These are phyloP conservation scores for Calyptommatus sinebrachiatus DNA, from an alignment of 2,113 vertebrate genomes.

Conservation along the genomic window DNA sequence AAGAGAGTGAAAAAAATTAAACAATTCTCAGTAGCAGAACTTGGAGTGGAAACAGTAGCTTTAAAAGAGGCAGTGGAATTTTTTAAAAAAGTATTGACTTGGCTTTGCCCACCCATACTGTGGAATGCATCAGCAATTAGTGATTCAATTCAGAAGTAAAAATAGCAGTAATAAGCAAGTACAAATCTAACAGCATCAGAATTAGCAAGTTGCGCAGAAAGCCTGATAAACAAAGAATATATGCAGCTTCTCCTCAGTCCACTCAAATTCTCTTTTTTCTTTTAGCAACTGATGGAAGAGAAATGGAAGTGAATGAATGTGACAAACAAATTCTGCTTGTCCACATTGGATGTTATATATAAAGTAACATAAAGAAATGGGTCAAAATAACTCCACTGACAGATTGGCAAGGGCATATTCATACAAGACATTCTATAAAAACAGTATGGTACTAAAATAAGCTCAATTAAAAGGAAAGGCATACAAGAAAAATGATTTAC, in stretches of 20 bases:
- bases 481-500: slow-evolving; percentile 18
- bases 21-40: slow-evolving; percentile 14
- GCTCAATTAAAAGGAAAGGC: slow-evolving; percentile 33
- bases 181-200: slow-evolving; percentile 16
- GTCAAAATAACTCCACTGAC: background rate
- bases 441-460: background rate
- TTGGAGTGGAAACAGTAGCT: slow-evolving; percentile 1
- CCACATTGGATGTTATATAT: slow-evolving; percentile 47
- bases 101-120: slow-evolving; percentile 10
- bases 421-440: slow-evolving; percentile 32
- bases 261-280: background rate
- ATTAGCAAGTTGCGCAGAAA: background rate
- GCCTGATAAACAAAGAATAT: background rate
- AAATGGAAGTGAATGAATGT: slow-evolving; percentile 23
- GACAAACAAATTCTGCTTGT: slow-evolving; percentile 49
- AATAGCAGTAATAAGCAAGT: slow-evolving; percentile 26
- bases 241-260: background rate
- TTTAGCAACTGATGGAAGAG: slow-evolving; percentile 24
- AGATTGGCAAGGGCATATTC: slow-evolving; percentile 10
- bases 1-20: slow-evolving; percentile 21
- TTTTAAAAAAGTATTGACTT: slow-evolving; percentile 17
- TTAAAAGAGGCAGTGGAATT: background rate
- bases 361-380: slow-evolving; percentile 7
- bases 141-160: slow-evolving; percentile 30
- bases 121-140: slow-evolving; percentile 2